Evolutionary conservation across 2,113 vertebrate species (phyloP).

Genomic region (Apteryx owenii): DNA sequence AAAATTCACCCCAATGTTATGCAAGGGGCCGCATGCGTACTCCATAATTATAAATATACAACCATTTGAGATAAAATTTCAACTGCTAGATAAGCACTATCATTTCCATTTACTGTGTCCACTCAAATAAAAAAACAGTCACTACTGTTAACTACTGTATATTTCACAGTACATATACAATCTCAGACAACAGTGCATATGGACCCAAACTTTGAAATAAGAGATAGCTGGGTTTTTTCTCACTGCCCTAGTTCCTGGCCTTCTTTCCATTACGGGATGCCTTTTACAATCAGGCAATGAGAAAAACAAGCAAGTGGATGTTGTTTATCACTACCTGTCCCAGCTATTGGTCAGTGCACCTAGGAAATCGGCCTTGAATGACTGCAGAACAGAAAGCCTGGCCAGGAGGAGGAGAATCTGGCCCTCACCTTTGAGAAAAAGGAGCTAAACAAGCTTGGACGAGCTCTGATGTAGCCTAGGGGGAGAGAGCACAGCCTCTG

Average conservation of each 20-base stretch:
- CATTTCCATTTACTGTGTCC: not conserved
- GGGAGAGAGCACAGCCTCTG: not conserved
- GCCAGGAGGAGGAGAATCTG: not conserved
- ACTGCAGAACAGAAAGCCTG: not conserved
- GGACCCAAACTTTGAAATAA: not conserved
- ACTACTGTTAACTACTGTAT: not conserved
- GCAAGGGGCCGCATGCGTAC: rapidly evolving
- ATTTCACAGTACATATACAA: not conserved
- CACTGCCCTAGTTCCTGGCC: not conserved
- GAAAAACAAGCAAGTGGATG: not conserved
- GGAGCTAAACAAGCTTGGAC: not conserved
- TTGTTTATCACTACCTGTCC: not conserved
- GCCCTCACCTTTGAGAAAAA: not conserved
- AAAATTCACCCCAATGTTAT: not conserved
- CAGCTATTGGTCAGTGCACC: not conserved
- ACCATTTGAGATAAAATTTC: not conserved
- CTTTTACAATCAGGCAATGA: not conserved
- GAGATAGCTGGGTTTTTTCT: not conserved
- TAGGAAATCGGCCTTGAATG: not conserved
- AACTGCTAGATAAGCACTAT: not conserved
- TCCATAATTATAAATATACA: not conserved
- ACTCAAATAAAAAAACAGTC: not conserved
- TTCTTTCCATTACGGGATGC: not conserved
- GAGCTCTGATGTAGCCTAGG: not conserved
- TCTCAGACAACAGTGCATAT: not conserved